A percentile compares a stretch with the other conserved stretches of the same genome.
Conservation (phyloP, 2,797 vertebrate genomes). For the Dromococcyx pavoninus region DNA sequence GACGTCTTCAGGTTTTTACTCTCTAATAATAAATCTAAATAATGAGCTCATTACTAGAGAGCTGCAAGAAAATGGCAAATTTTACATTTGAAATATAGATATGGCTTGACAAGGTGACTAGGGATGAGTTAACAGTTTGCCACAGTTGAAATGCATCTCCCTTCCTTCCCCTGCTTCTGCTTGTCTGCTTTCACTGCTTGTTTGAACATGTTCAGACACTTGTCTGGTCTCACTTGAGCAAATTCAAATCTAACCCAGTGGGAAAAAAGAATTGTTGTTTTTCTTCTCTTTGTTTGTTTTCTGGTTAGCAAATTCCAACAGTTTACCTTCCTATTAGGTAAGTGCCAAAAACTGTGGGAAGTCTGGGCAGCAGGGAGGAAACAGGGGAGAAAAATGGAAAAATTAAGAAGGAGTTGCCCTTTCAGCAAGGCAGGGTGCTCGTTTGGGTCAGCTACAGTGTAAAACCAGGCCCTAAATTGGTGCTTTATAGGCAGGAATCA, state of each 20-base stretch:
- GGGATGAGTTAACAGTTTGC: constrained; percentile 15
- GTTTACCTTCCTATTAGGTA: neutral
- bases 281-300: neutral
- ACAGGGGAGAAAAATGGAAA: neutral
- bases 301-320: neutral
- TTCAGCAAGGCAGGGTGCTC: neutral
- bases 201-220: neutral
- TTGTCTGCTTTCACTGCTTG: neutral
- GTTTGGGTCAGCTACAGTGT: neutral
- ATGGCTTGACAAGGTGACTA: neutral
- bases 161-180: neutral
- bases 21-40: constrained; percentile 14
- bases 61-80: neutral
- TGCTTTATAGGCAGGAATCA: neutral
- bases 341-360: neutral
- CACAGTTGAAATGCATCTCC: neutral
- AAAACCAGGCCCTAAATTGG: constrained; percentile 24
- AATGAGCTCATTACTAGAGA: constrained; percentile 13
- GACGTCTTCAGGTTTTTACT: neutral
- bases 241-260: neutral
- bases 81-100: neutral
- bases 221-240: neutral
- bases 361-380: neutral
- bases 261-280: neutral
- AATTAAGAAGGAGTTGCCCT: neutral